These are phyloP conservation scores for Nycticryphes semicollaris DNA, from an alignment of 2,113 vertebrate species.

Conservation along the genomic window DNA sequence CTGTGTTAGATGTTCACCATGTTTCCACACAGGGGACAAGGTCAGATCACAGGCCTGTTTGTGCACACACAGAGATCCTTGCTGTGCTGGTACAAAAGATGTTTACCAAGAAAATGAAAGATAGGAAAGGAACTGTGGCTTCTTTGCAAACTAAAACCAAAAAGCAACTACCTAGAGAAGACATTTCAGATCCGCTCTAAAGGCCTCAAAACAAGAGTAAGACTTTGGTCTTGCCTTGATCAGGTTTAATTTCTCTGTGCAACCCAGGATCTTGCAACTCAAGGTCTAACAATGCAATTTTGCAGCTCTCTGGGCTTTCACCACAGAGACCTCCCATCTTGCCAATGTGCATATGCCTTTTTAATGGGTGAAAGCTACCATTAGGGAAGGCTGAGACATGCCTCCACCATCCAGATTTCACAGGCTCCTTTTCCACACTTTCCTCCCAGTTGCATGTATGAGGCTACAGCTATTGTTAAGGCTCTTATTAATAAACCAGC, in stretches of 20 bases:
- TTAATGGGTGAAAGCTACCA: not conserved
- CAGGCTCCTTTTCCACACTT: not conserved
- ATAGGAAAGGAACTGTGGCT: not conserved
- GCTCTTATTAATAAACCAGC: not conserved
- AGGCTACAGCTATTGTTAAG: not conserved
- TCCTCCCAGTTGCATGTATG: accelerated
- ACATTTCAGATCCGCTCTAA: not conserved
- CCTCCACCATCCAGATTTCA: not conserved
- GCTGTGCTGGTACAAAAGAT: accelerated
- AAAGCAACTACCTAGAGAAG: not conserved
- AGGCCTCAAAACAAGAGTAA: not conserved
- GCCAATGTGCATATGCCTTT: not conserved
- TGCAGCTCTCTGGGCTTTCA: not conserved
- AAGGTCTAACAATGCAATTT: not conserved
- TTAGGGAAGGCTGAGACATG: not conserved
- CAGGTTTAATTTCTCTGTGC: not conserved
- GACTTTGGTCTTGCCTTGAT: not conserved
- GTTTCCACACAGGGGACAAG: not conserved
- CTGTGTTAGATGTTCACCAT: not conserved
- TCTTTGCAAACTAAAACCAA: not conserved
- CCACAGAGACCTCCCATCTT: not conserved
- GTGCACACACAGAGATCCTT: not conserved
- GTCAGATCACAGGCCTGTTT: not conserved
- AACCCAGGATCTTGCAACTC: not conserved
- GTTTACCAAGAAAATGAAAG: not conserved